Evolutionary conservation across 2,888 invertebrate species (phyloP).

Genomic region (Torymus aiolomorphi): DNA sequence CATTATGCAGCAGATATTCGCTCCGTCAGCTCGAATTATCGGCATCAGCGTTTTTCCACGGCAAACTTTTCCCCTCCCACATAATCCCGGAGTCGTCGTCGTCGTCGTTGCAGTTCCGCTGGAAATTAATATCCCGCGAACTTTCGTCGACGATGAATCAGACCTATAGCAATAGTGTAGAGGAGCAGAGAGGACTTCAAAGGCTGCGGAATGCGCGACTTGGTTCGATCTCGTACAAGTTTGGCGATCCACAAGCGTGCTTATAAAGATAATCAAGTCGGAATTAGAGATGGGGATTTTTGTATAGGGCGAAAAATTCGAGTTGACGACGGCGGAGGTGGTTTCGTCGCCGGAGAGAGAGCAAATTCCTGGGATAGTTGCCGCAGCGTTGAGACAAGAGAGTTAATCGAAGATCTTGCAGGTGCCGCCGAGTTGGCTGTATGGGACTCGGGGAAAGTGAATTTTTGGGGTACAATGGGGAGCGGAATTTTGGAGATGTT

Average conservation of each 20-base stretch:
- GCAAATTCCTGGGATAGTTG: not conserved
- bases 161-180: not conserved
- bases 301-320: not conserved
- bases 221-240: slow-evolving; percentile 39
- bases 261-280: slow-evolving; percentile 44
- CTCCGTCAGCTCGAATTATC: not conserved
- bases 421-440: too few relatives aligned
- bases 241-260: not conserved
- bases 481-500: too few relatives aligned
- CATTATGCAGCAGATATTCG: slow-evolving; percentile 1
- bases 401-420: too few relatives aligned
- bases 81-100: too few relatives aligned
- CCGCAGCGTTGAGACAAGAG: too few relatives aligned
- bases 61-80: not conserved
- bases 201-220: slow-evolving; percentile 21
- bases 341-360: not conserved
- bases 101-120: too few relatives aligned
- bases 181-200: slow-evolving; percentile 48
- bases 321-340: not conserved
- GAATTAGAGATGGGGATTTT: not conserved
- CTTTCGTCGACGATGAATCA: too few relatives aligned
- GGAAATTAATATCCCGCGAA: too few relatives aligned
- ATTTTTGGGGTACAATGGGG: too few relatives aligned
- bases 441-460: too few relatives aligned
- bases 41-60: not conserved